Conservation (phyloP, 2,113 vertebrate genomes). For the Cyanocitta stelleri region DNA sequence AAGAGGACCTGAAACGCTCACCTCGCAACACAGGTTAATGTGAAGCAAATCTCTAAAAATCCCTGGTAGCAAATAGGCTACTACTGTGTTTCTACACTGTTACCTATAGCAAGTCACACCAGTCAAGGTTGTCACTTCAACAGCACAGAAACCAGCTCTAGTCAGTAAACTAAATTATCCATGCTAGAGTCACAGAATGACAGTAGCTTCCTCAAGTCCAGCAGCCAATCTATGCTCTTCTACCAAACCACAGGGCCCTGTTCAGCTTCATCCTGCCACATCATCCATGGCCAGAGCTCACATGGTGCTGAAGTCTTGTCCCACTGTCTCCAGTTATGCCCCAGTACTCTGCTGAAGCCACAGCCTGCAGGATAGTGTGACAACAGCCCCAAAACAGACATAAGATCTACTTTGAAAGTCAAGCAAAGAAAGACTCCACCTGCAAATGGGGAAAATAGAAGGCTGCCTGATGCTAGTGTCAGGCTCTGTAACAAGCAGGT, state of each 20-base stretch:
- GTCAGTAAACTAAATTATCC: not conserved
- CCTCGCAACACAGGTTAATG: not conserved
- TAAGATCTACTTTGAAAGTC: not conserved
- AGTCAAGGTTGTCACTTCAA: not conserved
- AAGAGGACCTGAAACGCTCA: not conserved
- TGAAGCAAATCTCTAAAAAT: not conserved
- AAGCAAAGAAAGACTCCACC: not conserved
- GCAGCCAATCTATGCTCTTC: not conserved
- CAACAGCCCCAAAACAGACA: not conserved
- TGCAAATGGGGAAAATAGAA: not conserved
- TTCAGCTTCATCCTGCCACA: not conserved
- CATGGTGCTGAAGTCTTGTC: not conserved
- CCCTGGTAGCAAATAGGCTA: not conserved
- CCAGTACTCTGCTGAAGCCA: not conserved
- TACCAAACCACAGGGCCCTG: not conserved
- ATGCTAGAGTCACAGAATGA: not conserved
- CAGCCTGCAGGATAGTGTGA: not conserved
- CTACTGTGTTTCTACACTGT: not conserved
- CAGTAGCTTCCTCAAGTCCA: not conserved
- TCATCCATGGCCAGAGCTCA: rapidly evolving
- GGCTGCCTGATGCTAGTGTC: not conserved
- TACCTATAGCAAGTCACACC: not conserved
- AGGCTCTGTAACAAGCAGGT: not conserved
- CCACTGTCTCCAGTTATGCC: not conserved
- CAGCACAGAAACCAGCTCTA: not conserved